Evolutionary conservation across 2,113 vertebrate species (phyloP), one percentile per base, ranked within the genome.

Genomic region (Genyomyrus donnyi): DNA sequence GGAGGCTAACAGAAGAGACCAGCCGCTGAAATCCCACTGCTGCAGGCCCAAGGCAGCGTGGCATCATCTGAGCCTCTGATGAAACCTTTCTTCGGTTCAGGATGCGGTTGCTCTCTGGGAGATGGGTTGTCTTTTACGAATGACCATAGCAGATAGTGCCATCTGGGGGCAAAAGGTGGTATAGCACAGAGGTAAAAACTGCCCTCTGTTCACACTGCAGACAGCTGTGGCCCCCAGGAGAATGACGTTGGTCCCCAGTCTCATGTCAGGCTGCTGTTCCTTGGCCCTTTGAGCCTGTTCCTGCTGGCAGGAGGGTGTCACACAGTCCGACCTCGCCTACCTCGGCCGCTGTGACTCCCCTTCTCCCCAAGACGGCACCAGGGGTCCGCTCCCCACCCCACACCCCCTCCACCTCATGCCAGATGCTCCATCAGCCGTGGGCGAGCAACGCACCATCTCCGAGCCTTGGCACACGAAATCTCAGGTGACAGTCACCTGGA

Each of bases 401-500:
- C 53, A 39, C 45, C 53, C 24, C 21, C 24, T 86, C 74, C 77
- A 45, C 94, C 93, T 94, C 93, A 96, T 96, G 95, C 94, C 96
- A 97, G 96, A 96, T 96, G 96, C 94, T 94, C 94, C 86, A 62
- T 93, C 94, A 96, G 94, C 93, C 93, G 90, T 93, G 90, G 27
- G 91, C 85, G 92, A 91, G 92, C 91, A 94, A 95, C 95, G 96
- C 88, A 3, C 88, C 92, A 90, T 95, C 94, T 95, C 91, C 91
- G 62, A 95, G 94, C 96, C 96, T 96, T 96, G 95, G 95, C 94
- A 95, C 93, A 95, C 90, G 91, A 95, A 96, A 96, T 97, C 97
- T 96, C 97, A 92, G 96, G 96, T 94, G 97, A 97, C 95, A 4
- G 96, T 97, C 97, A 97, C 97, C 97, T 97, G 97, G 96, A 97